A percentile compares a stretch with the other conserved stretches of the same genome.
Conservation (phyloP, 92 coral and sea anemone genomes). For the Scolanthus callimorphus region DNA sequence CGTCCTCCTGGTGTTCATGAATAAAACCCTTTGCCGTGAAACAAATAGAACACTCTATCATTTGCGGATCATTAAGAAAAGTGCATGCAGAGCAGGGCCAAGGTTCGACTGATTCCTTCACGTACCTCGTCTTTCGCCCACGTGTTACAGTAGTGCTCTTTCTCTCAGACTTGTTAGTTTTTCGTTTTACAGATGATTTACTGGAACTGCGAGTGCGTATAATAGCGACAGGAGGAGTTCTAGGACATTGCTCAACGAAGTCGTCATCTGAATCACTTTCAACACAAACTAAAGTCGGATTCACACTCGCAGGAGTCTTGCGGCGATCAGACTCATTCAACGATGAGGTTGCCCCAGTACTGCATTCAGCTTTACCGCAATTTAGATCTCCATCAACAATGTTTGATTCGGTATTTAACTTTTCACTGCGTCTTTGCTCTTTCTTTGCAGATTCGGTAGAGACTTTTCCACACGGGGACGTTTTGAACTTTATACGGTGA, state of each 20-base stretch:
- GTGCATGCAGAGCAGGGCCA: conserved; percentile 79
- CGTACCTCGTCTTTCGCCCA: neutral
- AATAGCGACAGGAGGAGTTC: neutral
- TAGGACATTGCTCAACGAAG: conserved; percentile 8
- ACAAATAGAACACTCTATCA: conserved; percentile 73
- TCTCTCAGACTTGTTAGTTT: neutral
- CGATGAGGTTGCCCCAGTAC: too few relatives aligned
- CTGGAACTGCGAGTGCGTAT: neutral
- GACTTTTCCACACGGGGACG: too few relatives aligned
- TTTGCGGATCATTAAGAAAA: conserved; percentile 62
- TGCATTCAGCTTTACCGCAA: too few relatives aligned
- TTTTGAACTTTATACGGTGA: neutral
- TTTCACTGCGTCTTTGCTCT: neutral
- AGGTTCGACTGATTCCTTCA: neutral
- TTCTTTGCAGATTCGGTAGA: neutral
- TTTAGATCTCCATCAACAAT: too few relatives aligned
- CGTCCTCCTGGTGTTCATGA: neutral
- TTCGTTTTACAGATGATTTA: neutral
- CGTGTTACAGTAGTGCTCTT: neutral
- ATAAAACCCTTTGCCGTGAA: conserved; percentile 25
- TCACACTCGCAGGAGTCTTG: too few relatives aligned
- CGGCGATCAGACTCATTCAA: too few relatives aligned
- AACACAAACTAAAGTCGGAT: too few relatives aligned
- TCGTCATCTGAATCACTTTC: conserved; percentile 28
- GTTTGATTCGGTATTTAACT: too few relatives aligned